Evolutionary conservation across 2,888 invertebrate species (phyloP).

Genomic region (Ormyrus nitidulus): DNA sequence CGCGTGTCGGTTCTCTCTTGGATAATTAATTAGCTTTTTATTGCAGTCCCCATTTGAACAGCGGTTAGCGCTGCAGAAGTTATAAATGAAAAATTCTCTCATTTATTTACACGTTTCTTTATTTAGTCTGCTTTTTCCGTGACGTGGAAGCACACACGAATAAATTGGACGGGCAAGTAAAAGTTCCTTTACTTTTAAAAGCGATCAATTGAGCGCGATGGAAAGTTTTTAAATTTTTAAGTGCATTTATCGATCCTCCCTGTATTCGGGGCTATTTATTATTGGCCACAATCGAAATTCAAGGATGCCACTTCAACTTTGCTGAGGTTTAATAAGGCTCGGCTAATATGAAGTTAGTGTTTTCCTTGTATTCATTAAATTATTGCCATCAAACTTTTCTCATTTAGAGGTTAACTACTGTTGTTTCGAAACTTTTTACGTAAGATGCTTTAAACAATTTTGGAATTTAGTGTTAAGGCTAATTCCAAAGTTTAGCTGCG

Average conservation of each 20-base stretch:
- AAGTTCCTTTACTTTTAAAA: too few species aligned
- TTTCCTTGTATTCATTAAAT: constrained; percentile 19
- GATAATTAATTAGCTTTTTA: too few species aligned
- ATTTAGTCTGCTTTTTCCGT: too few species aligned
- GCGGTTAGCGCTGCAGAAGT: too few species aligned
- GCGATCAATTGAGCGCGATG: too few species aligned
- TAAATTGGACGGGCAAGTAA: too few species aligned
- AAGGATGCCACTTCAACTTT: constrained; percentile 24
- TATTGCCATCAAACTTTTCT: constrained; percentile 48
- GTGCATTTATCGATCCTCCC: background rate
- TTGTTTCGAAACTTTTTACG: constrained; percentile 12
- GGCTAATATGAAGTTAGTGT: constrained; percentile 26
- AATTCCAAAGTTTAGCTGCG: constrained; percentile 8
- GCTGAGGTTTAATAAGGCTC: background rate
- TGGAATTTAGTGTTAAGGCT: constrained; percentile 14
- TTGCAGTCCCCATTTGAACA: too few species aligned
- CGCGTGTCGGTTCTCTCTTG: too few species aligned
- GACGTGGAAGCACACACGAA: too few species aligned
- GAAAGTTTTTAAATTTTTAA: background rate
- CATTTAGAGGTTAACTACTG: constrained; percentile 34
- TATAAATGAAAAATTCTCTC: too few species aligned
- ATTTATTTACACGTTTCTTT: too few species aligned
- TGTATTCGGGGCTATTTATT: constrained; percentile 17
- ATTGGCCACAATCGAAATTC: constrained; percentile 8
- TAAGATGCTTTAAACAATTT: constrained; percentile 17